These are phyloP conservation scores for Candoia aspera DNA, from an alignment of 2,113 vertebrate species.

Conservation along the genomic window DNA sequence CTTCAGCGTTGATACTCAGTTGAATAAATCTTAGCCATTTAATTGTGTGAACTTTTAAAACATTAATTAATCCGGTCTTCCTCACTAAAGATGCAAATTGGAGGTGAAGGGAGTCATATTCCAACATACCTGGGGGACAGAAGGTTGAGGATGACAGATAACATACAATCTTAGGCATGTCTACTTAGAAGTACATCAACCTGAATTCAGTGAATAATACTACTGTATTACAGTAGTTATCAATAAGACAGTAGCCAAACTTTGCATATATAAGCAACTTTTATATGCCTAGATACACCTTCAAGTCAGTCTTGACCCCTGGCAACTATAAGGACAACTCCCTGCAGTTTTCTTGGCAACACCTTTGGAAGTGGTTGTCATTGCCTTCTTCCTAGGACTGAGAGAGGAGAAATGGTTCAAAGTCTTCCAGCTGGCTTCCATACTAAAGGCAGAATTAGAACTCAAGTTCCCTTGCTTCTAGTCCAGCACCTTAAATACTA, in stretches of 20 bases:
- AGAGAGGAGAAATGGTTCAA: background rate
- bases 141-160: background rate
- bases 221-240: background rate
- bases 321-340: background rate
- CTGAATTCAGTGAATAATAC: background rate
- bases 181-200: background rate
- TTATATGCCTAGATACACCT: background rate
- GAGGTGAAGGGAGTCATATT: background rate
- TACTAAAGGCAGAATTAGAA: background rate
- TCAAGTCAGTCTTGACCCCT: background rate
- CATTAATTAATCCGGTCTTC: conserved; percentile 3
- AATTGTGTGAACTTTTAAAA: background rate
- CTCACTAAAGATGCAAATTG: background rate
- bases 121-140: background rate
- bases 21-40: background rate
- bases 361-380: background rate
- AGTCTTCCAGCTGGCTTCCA: background rate
- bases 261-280: background rate
- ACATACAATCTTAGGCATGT: background rate
- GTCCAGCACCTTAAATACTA: background rate
- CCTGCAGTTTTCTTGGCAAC: background rate
- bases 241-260: background rate
- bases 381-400: background rate
- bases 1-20: background rate
- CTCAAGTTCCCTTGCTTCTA: too few species aligned